A percentile compares a stretch with the other conserved stretches of the same genome.
These are phyloP conservation scores for Psilopogon haemacephalus DNA, from an alignment of 2,113 vertebrate genomes.

Conservation along the genomic window DNA sequence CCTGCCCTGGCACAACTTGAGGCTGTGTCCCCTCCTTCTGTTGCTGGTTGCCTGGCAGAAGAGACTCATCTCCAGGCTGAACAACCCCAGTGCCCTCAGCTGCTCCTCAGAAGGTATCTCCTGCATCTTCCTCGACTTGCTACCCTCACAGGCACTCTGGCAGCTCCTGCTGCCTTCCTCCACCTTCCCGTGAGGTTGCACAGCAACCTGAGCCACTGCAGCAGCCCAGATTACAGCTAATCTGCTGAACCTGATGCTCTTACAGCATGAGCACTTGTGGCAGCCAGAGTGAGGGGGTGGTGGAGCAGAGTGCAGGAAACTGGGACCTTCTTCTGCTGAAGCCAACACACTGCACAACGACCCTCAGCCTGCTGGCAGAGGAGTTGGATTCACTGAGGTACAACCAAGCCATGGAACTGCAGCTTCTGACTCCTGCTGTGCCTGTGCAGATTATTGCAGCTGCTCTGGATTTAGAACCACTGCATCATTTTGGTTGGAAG, in stretches of 20 bases:
- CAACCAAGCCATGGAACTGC: not conserved
- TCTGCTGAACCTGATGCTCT: not conserved
- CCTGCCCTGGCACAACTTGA: no score
- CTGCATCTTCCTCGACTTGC: not conserved
- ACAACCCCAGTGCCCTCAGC: no score
- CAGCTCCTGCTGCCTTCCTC: not conserved
- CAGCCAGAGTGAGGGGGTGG: not conserved
- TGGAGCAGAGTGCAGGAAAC: not conserved
- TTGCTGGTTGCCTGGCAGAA: no score
- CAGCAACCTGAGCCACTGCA: rapidly evolving
- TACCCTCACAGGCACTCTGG: not conserved
- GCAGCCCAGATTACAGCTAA: not conserved
- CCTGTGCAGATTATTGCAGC: not conserved
- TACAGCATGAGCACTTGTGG: not conserved
- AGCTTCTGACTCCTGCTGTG: not conserved
- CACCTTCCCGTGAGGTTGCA: not conserved
- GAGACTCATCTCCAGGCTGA: no score
- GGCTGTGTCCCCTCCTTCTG: no score
- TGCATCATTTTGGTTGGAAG: no score
- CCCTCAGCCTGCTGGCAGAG: not conserved
- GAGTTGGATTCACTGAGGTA: not conserved
- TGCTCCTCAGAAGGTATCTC: no score
- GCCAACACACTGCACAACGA: not conserved
- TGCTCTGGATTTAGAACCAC: not conserved
- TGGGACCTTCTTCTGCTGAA: rapidly evolving